phyloP scores from a whole-genome alignment of 2,888 invertebrate genomes.

The Choristoneura rosaceana region DNA sequence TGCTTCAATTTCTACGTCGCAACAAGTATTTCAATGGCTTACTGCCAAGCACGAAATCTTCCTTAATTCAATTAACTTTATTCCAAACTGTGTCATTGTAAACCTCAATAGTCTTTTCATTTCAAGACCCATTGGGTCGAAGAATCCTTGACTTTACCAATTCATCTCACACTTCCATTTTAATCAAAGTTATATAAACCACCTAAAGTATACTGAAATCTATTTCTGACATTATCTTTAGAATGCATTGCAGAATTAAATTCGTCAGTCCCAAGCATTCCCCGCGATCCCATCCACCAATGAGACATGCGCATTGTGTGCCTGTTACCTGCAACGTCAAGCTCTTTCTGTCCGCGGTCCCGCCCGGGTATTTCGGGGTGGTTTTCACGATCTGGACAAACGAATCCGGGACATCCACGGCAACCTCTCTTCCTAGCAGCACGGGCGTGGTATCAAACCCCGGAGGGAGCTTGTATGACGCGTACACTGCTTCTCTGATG shows the following conservation, averaged over 20 bases:
- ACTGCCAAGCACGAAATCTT: not conserved
- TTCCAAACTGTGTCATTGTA: not conserved
- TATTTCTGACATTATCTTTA: not conserved
- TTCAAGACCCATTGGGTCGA: too few relatives aligned
- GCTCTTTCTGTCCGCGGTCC: constrained; percentile 84
- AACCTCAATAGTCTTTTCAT: too few relatives aligned
- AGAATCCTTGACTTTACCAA: too few relatives aligned
- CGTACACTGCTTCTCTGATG: constrained; percentile 79
- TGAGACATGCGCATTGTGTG: constrained; percentile 61
- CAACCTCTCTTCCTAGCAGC: constrained; percentile 86
- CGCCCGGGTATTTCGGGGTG: constrained; percentile 88
- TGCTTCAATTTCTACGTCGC: not conserved
- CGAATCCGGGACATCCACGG: constrained; percentile 95
- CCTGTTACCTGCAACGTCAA: constrained; percentile 79
- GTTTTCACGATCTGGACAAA: constrained; percentile 94
- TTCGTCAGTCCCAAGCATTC: constrained; percentile 20
- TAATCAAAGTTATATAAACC: too few relatives aligned
- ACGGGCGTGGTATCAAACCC: constrained; percentile 82
- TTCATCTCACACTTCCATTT: too few relatives aligned
- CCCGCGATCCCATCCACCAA: constrained; percentile 48
- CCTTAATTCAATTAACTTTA: not conserved
- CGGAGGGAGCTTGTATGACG: constrained; percentile 78
- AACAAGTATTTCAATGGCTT: not conserved
- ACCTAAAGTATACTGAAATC: too few relatives aligned
- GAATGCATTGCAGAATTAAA: too few relatives aligned